phyloP scores from a whole-genome alignment of 2,888 invertebrate genomes.

The Hymenopus coronatus region DNA sequence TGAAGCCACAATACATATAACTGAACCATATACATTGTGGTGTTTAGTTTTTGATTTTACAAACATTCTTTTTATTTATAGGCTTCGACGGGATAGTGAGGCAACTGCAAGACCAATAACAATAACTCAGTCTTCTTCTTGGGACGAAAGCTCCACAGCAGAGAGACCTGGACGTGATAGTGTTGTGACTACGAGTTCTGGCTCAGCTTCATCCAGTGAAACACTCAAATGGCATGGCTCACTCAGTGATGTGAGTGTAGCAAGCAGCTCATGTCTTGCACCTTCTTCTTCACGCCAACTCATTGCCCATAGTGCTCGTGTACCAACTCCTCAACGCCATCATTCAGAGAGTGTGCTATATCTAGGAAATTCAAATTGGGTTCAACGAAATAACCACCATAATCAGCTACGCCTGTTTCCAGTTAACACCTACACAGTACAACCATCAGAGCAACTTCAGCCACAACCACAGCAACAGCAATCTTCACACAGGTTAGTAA shows the following conservation, averaged over 20 bases:
- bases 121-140: conserved; percentile 38
- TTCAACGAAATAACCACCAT: conserved; percentile 45
- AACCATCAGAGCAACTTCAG: conserved; percentile 40
- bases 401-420: conserved; percentile 64
- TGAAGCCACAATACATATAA: no score
- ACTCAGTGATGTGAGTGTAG: conserved; percentile 68
- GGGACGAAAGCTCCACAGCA: conserved; percentile 47
- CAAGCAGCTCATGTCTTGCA: conserved; percentile 49
- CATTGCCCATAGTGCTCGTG: conserved; percentile 73
- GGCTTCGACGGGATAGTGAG: conserved; percentile 60
- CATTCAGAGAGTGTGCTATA: conserved; percentile 74
- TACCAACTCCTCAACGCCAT: conserved; percentile 73
- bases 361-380: conserved; percentile 53
- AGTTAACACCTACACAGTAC: conserved; percentile 66
- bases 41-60: not conserved
- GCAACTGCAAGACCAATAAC: conserved; percentile 45
- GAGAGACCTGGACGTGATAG: conserved; percentile 57
- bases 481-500: not conserved
- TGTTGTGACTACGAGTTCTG: conserved; percentile 60
- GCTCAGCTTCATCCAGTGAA: conserved; percentile 68
- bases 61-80: conserved; percentile 31
- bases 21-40: no score
- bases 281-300: conserved; percentile 50
- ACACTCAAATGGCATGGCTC: conserved; percentile 78
- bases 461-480: conserved; percentile 33